Evolutionary conservation across 2,888 invertebrate species (phyloP).

Genomic region (Epistrophella euchroma): DNA sequence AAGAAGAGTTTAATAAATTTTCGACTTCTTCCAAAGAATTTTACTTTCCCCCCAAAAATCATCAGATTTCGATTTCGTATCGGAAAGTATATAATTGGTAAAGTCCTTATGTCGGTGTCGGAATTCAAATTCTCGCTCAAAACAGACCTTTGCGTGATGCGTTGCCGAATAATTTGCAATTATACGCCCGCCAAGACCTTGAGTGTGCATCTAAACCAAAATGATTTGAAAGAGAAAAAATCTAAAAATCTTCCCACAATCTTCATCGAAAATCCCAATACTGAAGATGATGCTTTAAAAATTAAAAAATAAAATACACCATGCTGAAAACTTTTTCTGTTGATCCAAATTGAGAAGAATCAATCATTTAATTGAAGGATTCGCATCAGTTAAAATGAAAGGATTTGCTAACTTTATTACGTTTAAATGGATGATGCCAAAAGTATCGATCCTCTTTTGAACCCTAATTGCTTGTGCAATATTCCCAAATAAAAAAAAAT

Average conservation of each 20-base stretch:
- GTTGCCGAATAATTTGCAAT: constrained; percentile 80
- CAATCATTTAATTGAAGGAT: constrained; percentile 38
- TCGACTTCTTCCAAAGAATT: neutral
- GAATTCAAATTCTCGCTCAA: constrained; percentile 5
- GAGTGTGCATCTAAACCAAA: constrained; percentile 59
- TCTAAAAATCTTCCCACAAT: constrained; percentile 72
- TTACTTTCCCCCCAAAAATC: constrained; percentile 47
- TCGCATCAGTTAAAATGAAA: constrained; percentile 54
- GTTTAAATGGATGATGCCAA: constrained; percentile 3
- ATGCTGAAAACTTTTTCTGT: constrained; percentile 10
- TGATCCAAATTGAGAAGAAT: constrained; percentile 6
- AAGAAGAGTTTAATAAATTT: constrained; percentile 11
- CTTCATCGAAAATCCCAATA: constrained; percentile 16
- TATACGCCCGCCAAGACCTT: constrained; percentile 73
- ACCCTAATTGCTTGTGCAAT: constrained; percentile 11
- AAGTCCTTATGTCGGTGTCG: constrained; percentile 22
- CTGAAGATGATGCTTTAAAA: neutral
- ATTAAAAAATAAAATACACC: constrained; percentile 8
- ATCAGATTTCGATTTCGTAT: constrained; percentile 42
- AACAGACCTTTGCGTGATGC: constrained; percentile 81
- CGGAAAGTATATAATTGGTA: constrained; percentile 27
- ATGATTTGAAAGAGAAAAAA: constrained; percentile 41
- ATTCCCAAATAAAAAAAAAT: neutral
- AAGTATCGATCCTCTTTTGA: neutral
- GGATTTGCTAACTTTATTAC: constrained; percentile 63